phyloP scores from a whole-genome alignment of 2,797 vertebrate genomes.

The Pachyuromys duprasi region DNA sequence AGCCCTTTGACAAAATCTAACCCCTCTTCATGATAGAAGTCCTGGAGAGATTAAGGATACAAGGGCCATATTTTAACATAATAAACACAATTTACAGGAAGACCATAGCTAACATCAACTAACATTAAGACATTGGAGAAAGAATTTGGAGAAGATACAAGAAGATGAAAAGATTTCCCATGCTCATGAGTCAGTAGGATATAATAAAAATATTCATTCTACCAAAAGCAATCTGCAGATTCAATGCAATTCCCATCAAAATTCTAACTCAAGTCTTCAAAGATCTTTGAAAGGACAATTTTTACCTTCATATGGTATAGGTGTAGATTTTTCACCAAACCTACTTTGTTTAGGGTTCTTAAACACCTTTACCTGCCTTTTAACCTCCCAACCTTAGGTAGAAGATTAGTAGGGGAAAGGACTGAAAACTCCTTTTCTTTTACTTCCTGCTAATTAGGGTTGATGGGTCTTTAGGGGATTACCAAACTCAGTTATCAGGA shows the following conservation, averaged over 20 bases:
- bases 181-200: neutral
- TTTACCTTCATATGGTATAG: neutral
- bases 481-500: no score
- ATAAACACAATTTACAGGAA: neutral
- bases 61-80: neutral
- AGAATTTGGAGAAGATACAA: neutral
- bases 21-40: neutral
- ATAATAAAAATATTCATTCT: neutral
- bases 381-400: no score
- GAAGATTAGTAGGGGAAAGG: no score
- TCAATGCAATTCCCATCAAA: neutral
- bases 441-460: no score
- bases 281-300: neutral
- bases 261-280: neutral
- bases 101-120: neutral
- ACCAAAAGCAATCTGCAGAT: neutral
- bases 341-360: no score
- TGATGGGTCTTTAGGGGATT: no score
- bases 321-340: no score
- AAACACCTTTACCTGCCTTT: no score
- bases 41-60: neutral
- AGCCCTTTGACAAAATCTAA: neutral
- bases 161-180: neutral
- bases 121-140: neutral
- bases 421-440: no score